phyloP scores from a whole-genome alignment of 2,888 invertebrate species.

The Nemotelus pantherinus region DNA sequence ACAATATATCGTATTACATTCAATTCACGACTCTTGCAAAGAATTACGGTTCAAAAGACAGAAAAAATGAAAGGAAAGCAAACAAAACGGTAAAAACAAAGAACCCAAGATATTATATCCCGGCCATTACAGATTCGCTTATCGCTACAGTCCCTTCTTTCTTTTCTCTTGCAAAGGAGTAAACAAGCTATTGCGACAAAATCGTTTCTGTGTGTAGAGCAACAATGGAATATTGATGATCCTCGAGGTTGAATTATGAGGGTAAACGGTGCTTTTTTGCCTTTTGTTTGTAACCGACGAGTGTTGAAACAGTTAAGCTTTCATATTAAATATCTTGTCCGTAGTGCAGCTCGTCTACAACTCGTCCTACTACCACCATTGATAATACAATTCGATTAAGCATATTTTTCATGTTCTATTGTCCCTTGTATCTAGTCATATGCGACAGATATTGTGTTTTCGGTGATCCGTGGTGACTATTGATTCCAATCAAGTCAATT shows the following conservation, averaged over 20 bases:
- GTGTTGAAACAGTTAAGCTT: constrained; percentile 20
- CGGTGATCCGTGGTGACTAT: constrained; percentile 9
- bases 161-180: background rate
- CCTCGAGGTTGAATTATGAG: constrained; percentile 40
- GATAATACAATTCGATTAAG: constrained; percentile 30
- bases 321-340: constrained; percentile 24
- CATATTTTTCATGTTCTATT: constrained; percentile 15
- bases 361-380: background rate
- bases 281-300: constrained; percentile 3
- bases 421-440: background rate
- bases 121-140: constrained; percentile 11
- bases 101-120: constrained; percentile 35
- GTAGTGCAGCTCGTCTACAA: too few species aligned
- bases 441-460: background rate
- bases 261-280: constrained; percentile 13
- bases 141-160: background rate
- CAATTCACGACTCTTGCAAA: constrained; percentile 37
- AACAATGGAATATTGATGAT: constrained; percentile 42
- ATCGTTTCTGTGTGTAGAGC: constrained; percentile 5
- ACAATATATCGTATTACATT: constrained; percentile 36
- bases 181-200: too few species aligned
- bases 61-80: constrained; percentile 38
- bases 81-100: constrained; percentile 41
- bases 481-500: constrained; percentile 19
- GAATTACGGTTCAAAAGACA: constrained; percentile 35